These are phyloP conservation scores for Ameiurus melas DNA, from an alignment of 2,113 vertebrate genomes.

Conservation along the genomic window DNA sequence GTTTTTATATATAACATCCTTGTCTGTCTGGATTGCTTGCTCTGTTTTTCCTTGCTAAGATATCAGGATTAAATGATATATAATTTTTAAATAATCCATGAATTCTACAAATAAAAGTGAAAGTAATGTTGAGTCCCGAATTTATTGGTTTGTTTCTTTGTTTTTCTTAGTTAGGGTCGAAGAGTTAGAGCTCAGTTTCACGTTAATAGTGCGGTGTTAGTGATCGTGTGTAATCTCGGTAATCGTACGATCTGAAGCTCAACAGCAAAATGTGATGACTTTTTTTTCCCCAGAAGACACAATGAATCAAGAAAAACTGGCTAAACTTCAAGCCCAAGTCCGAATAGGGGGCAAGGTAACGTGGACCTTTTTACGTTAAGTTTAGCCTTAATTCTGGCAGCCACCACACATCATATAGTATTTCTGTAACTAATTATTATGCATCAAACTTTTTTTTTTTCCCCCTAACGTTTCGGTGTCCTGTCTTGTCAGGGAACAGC, in stretches of 20 bases:
- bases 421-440: no score
- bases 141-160: not conserved
- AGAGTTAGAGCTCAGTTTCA: not conserved
- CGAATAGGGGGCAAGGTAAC: constrained; percentile 99
- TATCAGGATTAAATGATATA: no score
- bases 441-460: no score
- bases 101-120: not conserved
- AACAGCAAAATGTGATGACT: not conserved
- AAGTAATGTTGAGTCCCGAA: not conserved
- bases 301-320: constrained; percentile 99
- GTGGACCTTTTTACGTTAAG: not conserved
- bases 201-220: not conserved
- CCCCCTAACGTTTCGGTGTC: not conserved
- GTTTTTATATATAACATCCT: not conserved
- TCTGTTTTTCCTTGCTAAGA: not conserved
- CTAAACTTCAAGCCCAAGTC: constrained; percentile 97
- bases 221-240: not conserved
- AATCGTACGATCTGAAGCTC: not conserved
- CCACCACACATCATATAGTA: not conserved
- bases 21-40: not conserved
- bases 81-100: not conserved
- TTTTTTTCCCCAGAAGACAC: constrained; percentile 60
- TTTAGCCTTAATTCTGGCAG: not conserved
- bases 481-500: constrained; percentile 83
- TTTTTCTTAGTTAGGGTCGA: not conserved